Evolutionary conservation across 2,113 vertebrate genomes (phyloP).

Genomic region (Gulo gulo): DNA sequence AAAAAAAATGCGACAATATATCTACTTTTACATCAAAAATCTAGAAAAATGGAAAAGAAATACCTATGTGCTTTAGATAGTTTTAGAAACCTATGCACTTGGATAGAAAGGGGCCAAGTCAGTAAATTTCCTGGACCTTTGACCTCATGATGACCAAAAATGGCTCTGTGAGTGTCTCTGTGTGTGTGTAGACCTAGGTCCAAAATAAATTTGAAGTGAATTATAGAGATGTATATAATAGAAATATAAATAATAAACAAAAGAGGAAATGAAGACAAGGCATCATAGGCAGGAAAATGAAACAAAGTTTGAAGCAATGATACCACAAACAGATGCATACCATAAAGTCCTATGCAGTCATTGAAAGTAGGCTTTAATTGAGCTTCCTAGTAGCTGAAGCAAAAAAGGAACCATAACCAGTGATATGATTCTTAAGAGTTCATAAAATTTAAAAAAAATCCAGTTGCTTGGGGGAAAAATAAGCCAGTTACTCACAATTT

Average conservation of each 20-base stretch:
- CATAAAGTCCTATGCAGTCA: neutral
- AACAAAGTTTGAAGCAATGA: neutral
- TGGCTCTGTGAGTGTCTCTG: neutral
- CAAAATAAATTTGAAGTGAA: neutral
- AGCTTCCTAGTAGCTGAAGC: neutral
- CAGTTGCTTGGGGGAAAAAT: neutral
- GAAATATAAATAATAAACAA: conserved; percentile 7
- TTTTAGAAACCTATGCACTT: neutral
- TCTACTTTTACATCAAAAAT: neutral
- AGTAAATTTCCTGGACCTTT: neutral
- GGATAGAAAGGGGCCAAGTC: neutral
- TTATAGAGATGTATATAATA: neutral
- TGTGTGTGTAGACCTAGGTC: neutral
- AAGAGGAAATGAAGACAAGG: neutral
- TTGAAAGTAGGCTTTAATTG: neutral
- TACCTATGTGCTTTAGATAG: neutral
- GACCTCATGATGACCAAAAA: neutral
- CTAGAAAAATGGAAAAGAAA: neutral
- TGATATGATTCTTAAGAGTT: neutral
- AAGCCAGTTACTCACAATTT: neutral
- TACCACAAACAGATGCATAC: neutral
- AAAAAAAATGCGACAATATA: neutral
- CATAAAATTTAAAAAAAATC: neutral
- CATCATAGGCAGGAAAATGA: neutral
- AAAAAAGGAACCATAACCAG: neutral